Conservation (phyloP, 1,140 invertebrate genomes). For the Nasonia giraulti region DNA sequence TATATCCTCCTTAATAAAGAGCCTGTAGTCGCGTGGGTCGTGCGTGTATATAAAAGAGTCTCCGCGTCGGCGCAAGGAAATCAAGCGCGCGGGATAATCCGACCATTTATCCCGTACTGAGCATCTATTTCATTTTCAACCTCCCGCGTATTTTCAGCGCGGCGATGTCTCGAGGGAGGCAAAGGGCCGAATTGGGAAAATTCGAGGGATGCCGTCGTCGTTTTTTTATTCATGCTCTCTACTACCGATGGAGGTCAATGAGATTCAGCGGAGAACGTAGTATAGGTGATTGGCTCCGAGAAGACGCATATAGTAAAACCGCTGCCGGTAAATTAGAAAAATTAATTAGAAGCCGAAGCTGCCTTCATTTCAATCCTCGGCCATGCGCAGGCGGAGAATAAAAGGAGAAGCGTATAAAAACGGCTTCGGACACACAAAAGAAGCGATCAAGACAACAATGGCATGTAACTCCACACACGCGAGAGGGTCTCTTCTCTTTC, state of each 20-base stretch:
- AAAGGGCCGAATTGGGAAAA: conserved; percentile 37
- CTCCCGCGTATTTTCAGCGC: conserved; percentile 15
- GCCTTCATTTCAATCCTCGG: not conserved
- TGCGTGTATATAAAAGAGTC: not conserved
- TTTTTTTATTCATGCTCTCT: not conserved
- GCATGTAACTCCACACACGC: not conserved
- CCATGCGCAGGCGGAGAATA: not conserved
- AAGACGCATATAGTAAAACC: not conserved
- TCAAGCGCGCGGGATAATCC: not conserved
- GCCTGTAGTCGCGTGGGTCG: not conserved
- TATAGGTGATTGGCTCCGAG: too few relatives aligned
- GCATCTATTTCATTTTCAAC: conserved; percentile 31
- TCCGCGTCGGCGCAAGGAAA: not conserved
- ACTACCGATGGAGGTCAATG: not conserved
- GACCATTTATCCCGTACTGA: not conserved
- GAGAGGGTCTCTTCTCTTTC: not conserved
- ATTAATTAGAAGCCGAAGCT: not conserved
- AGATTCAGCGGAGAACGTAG: not conserved
- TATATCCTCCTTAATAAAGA: not conserved
- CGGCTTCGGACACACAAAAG: not conserved
- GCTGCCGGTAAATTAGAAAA: not conserved
- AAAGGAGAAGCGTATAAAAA: not conserved
- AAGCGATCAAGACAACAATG: not conserved
- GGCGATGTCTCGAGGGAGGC: not conserved
- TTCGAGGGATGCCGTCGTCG: not conserved